These are phyloP conservation scores for Sinella curviseta DNA, from an alignment of 1,140 invertebrate genomes.

Conservation along the genomic window DNA sequence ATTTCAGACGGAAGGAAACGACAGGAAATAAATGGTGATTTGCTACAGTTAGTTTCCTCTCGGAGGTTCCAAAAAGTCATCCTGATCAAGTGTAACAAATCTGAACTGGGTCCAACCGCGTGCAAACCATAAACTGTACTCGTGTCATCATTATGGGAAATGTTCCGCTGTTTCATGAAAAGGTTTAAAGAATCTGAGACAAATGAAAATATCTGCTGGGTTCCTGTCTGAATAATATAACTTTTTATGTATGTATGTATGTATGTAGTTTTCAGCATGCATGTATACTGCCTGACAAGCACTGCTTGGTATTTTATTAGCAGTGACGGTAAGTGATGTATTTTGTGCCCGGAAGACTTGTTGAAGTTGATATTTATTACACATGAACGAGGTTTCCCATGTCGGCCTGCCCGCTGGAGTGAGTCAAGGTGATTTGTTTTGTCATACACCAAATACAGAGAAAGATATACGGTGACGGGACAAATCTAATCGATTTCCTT, in stretches of 20 bases:
- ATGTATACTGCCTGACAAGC: too few species aligned
- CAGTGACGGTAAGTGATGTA: too few species aligned
- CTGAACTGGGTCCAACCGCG: neutral
- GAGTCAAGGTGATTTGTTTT: too few species aligned
- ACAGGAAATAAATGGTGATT: neutral
- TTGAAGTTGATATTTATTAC: conserved; percentile 19
- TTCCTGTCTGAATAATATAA: too few species aligned
- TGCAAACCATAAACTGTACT: conserved; percentile 12
- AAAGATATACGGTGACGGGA: conserved; percentile 7
- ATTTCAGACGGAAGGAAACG: neutral
- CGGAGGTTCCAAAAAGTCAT: neutral
- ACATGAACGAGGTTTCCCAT: conserved; percentile 14
- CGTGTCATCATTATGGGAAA: too few species aligned
- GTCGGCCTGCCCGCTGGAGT: neutral
- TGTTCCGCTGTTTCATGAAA: too few species aligned
- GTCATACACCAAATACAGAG: neutral
- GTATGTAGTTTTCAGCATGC: neutral
- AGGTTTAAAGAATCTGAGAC: too few species aligned
- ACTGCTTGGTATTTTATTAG: too few species aligned
- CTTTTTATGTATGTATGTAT: too few species aligned
- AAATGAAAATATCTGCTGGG: too few species aligned
- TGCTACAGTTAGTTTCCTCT: conserved; percentile 2
- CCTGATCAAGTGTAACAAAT: conserved; percentile 5
- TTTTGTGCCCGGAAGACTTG: conserved; percentile 17
- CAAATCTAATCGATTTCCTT: conserved; percentile 20